phyloP scores from a whole-genome alignment of 2,113 vertebrate genomes.

The Opisthocomus hoazin region DNA sequence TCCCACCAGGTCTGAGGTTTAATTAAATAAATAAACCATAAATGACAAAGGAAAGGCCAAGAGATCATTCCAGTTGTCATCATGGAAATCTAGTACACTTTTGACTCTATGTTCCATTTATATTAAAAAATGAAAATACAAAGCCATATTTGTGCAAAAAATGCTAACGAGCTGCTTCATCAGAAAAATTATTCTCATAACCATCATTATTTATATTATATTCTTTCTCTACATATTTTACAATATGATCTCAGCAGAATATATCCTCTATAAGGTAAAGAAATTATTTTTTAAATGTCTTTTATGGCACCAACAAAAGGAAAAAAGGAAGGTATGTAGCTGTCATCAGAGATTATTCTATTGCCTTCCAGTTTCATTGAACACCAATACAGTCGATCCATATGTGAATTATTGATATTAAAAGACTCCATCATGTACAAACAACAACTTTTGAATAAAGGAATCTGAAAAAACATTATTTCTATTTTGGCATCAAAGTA shows the following conservation, averaged over 20 bases:
- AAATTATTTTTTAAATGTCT: background rate
- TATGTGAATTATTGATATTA: conserved; percentile 11
- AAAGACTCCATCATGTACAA: background rate
- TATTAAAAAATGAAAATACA: background rate
- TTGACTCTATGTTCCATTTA: background rate
- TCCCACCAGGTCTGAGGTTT: background rate
- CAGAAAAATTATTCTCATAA: background rate
- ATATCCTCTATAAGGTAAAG: background rate
- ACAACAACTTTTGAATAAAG: background rate
- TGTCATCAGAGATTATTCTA: background rate
- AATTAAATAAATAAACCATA: conserved; percentile 5
- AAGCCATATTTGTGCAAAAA: background rate
- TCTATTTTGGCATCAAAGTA: background rate
- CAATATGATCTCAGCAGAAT: background rate
- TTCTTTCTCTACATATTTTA: background rate
- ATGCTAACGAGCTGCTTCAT: background rate
- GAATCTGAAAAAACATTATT: background rate
- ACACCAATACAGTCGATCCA: background rate
- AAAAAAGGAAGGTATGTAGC: background rate
- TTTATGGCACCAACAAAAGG: background rate
- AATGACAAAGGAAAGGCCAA: background rate
- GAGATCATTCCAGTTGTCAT: background rate
- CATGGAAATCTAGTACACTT: background rate
- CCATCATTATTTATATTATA: background rate
- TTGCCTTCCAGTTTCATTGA: background rate